phyloP scores from a whole-genome alignment of 2,888 invertebrate genomes.

The Sturmia bella region DNA sequence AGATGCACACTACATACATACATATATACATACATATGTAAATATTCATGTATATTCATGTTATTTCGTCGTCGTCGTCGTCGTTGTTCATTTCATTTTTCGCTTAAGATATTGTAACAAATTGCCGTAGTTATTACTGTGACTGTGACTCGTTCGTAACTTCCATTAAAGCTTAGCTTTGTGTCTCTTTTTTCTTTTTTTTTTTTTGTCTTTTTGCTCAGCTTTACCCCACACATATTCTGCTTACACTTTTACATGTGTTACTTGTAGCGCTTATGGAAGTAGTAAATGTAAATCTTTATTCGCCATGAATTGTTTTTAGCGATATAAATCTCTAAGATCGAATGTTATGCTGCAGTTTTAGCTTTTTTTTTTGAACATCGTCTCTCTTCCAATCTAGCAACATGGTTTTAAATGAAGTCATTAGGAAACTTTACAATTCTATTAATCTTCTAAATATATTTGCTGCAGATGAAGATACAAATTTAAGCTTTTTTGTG shows the following conservation, averaged over 20 bases:
- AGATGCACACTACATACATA: not conserved
- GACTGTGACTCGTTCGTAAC: slow-evolving; percentile 56
- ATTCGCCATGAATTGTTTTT: slow-evolving; percentile 68
- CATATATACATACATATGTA: no score
- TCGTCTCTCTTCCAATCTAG: slow-evolving; percentile 34
- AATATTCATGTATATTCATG: slow-evolving; percentile 12
- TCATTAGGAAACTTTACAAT: slow-evolving; percentile 69
- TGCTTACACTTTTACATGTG: slow-evolving; percentile 32
- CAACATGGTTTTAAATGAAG: slow-evolving; percentile 68
- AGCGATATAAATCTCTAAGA: slow-evolving; percentile 68
- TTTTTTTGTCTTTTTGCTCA: not conserved
- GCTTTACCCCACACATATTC: slow-evolving; percentile 63
- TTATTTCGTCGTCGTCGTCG: slow-evolving; percentile 11
- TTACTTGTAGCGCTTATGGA: slow-evolving; percentile 52
- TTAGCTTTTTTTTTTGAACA: slow-evolving; percentile 32
- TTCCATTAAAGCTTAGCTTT: slow-evolving; percentile 45
- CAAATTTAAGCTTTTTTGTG: slow-evolving; percentile 27
- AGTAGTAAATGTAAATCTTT: slow-evolving; percentile 68
- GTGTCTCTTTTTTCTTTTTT: slow-evolving; percentile 1
- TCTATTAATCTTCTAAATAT: slow-evolving; percentile 68
- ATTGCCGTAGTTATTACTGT: slow-evolving; percentile 64
- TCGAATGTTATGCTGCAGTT: slow-evolving; percentile 62
- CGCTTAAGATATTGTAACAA: slow-evolving; percentile 64
- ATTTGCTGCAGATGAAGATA: slow-evolving; percentile 56
- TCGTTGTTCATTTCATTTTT: slow-evolving; percentile 44